Conservation (phyloP, 2,797 vertebrate species). For the Tolypeutes matacus region DNA sequence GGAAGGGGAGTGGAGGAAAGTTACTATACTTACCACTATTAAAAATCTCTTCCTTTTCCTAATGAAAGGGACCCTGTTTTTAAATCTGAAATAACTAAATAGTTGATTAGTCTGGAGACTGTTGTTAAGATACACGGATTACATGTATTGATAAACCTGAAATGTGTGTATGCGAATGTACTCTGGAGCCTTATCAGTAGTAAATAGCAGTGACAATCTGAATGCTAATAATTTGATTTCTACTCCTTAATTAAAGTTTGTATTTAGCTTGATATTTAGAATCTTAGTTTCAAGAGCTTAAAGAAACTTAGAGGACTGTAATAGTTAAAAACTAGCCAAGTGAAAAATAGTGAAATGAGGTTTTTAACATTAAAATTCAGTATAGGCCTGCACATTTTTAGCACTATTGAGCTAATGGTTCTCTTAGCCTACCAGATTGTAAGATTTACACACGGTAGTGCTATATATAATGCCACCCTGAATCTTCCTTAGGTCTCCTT, state of each 20-base stretch:
- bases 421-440: neutral
- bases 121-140: neutral
- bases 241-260: conserved; percentile 37
- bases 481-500: neutral
- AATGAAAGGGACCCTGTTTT: neutral
- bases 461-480: rapidly evolving
- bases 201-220: neutral
- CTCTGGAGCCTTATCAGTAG: neutral
- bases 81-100: conserved; percentile 18
- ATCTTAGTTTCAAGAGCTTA: conserved; percentile 33
- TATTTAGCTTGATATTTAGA: conserved; percentile 38
- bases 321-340: conserved; percentile 38
- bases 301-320: conserved; percentile 4
- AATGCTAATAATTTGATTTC: neutral
- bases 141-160: neutral
- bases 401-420: neutral
- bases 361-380: neutral
- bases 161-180: neutral
- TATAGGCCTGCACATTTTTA: neutral
- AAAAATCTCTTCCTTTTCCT: conserved; percentile 7
- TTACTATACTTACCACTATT: neutral
- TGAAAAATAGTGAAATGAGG: conserved; percentile 8
- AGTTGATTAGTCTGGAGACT: neutral
- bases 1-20: no score
- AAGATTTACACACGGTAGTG: neutral